phyloP scores from a whole-genome alignment of 2,113 vertebrate genomes.

The Cathartes aura region DNA sequence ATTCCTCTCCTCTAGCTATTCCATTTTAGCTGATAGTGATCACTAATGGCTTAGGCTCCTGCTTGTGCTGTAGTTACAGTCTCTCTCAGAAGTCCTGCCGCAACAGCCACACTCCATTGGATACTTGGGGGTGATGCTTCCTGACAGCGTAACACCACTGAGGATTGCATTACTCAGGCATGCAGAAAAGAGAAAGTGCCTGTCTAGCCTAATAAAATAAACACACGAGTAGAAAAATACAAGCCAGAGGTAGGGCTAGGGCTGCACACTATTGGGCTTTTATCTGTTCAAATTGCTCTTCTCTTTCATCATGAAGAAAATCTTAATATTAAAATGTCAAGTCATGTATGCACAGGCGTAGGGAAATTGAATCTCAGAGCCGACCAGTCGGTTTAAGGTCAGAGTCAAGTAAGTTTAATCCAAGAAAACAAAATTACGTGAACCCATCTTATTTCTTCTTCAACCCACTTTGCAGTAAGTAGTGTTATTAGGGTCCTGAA shows the following conservation, averaged over 20 bases:
- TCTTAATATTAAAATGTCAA: background rate
- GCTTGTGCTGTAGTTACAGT: background rate
- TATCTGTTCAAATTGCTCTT: background rate
- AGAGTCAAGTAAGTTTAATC: background rate
- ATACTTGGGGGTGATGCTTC: slow-evolving; percentile 34
- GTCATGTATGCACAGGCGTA: background rate
- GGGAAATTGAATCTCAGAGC: background rate
- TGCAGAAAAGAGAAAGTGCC: slow-evolving; percentile 40
- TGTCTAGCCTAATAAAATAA: slow-evolving; percentile 39
- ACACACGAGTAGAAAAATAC: background rate
- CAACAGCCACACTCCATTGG: background rate
- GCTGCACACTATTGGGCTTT: background rate
- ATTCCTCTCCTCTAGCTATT: background rate
- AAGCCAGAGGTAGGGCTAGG: background rate
- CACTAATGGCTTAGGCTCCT: background rate
- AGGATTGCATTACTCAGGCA: slow-evolving; percentile 54
- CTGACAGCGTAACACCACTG: slow-evolving; percentile 33
- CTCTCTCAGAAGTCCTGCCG: background rate
- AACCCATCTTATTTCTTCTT: background rate
- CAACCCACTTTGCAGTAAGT: background rate
- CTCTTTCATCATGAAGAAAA: background rate
- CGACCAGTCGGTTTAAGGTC: background rate
- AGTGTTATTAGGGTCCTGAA: background rate
- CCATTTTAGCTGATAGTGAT: background rate
- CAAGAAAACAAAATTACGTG: background rate